phyloP scores from a whole-genome alignment of 2,888 invertebrate species.

The Mactromeris polynyma region DNA sequence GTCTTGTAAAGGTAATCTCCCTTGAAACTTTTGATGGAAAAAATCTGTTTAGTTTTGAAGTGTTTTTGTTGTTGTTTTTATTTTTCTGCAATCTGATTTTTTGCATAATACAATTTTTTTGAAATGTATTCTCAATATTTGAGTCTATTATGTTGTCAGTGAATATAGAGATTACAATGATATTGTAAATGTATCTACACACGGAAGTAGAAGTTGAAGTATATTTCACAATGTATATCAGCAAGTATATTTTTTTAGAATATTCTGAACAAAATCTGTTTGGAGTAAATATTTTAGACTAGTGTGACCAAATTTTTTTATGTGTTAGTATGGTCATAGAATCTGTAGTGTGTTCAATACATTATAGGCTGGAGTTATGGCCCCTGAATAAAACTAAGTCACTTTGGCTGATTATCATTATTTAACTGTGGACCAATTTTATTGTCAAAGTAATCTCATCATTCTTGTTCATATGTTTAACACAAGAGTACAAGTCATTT shows the following conservation, averaged over 20 bases:
- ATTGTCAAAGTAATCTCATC: not conserved
- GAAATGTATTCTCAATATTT: not conserved
- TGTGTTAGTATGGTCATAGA: not conserved
- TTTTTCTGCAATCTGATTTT: not conserved
- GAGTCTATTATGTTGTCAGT: not conserved
- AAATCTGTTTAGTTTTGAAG: not conserved
- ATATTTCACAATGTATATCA: not conserved
- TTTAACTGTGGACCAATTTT: not conserved
- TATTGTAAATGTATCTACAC: not conserved
- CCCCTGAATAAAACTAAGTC: not conserved
- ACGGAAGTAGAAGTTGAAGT: not conserved
- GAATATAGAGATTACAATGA: not conserved
- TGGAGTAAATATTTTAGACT: no score
- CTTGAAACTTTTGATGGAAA: not conserved
- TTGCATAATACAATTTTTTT: slow-evolving; percentile 5
- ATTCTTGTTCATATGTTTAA: not conserved
- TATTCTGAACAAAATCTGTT: not conserved
- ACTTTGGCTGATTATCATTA: not conserved
- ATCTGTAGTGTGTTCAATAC: not conserved
- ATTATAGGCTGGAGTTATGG: not conserved
- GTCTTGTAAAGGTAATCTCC: not conserved
- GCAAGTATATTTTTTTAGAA: no score
- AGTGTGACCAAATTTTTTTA: no score
- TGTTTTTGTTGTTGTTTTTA: not conserved
- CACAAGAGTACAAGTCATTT: not conserved